Base-by-base conservation (phyloP, 2,888 invertebrate genomes). In the Aporophyla nigra region DNA sequence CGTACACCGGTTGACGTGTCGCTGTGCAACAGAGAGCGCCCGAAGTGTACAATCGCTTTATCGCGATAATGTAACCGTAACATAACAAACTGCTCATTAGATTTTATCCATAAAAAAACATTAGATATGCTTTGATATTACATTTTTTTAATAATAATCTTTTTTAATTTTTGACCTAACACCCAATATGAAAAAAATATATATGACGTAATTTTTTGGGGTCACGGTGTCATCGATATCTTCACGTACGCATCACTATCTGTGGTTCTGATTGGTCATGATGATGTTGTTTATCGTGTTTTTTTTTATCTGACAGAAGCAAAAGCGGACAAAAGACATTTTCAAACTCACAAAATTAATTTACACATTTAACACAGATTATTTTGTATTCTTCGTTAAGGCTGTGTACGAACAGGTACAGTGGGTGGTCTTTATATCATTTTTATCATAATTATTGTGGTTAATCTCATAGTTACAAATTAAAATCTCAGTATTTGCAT, bases 211-310 rank as follows among this genome's bases (percentile, higher is more conserved):
- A 54, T 69, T 24, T 51, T 74, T 66, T 53, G 12, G 56, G 69
- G 66, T 70, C 66, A 70, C 4, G 14, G 19, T 70, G 66, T 80
- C 66, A 67, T 80, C 80, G 81, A 80, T 75, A 70, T 27, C 16
- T 40, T n/a, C 14, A 70, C 51, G 40, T 33, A 58, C 43, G 2
- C 78, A 58, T 58, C 77, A 58, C 71, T 78, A 53, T n/a, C 24
- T 14, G 16, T 53, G 21, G 33, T 77, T 46, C 33, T 65, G 58
- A 65, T 78, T 71, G 62, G 80, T 74, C 74, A 79, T 73, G 56
- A 58, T 67, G 62, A 58, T 63, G 27, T 54, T 54, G 74, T 74
- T 74, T 51, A 75, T 66, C 51, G 14, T 46, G 19, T 24, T 67
- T 33, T 24, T 67, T 33, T 43, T 19, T 49, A 70, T 56, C 51